Evolutionary conservation across 2,888 invertebrate genomes (phyloP), one percentile per base, ranked within the genome.

Genomic region (Hirudinaria manillensis): DNA sequence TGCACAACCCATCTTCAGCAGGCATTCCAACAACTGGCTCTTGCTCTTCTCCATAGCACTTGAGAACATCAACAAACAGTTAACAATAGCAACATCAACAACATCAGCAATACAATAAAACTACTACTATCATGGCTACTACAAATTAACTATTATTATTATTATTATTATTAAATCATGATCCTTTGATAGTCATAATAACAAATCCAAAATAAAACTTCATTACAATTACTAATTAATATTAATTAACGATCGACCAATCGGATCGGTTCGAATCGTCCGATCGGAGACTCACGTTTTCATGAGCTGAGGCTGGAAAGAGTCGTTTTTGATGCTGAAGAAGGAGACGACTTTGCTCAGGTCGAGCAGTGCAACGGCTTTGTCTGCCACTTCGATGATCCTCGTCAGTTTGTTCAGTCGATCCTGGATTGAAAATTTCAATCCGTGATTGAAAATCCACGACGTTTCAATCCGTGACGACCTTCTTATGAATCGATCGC

Each of bases 31-130:
- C 72, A 94, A 87, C 77, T 90, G 90, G 70, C 87, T 89, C 82
- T 91, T 93, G 83, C 92, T 91, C 82, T 92, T 92, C 79, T 96
- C 95, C 89, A 93, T 93, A 79, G 90, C 89, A 77, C 92, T 91
- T 36, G 36, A 36, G 36, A 36, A 36, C 3, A 36, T 84, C 27
- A 6, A 56, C 3, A 7, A 24, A 7, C 6, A 56, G 13, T 56
- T 56, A 56, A 56, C 6, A 77, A 79, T 38, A 61, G 32, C 56
- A 21, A 45, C 36, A 56, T 56, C n/a, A 27, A 56, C 6, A 56
- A 56, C 13, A 56, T 6, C 10, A 36, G 10, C 10, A 36, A 6
- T 36, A 6, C 10, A 36, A 36, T 36, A 36, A 36, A 6, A 36
- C n/a, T n/a, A n/a, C n/a, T n/a, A n/a, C n/a, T n/a, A n/a, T n/a